These are phyloP conservation scores for Poeciliopsis turneri DNA, from an alignment of 2,797 vertebrate species.

Conservation along the genomic window DNA sequence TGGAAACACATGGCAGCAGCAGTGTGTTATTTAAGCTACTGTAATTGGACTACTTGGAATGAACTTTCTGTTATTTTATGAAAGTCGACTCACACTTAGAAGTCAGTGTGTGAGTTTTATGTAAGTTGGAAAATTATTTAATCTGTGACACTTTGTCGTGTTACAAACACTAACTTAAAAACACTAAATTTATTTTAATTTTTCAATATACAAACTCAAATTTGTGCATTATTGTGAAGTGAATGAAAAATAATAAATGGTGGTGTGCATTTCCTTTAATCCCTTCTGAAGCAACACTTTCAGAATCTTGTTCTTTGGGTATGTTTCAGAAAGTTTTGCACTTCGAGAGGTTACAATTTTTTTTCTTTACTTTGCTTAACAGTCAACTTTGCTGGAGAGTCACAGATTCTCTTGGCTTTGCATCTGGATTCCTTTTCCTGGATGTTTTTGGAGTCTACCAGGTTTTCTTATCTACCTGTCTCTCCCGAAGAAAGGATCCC, in stretches of 20 bases:
- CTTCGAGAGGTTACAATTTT: neutral
- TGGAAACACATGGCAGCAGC: neutral
- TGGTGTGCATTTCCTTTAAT: neutral
- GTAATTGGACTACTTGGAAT: neutral
- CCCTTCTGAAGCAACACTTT: neutral
- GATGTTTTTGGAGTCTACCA: neutral
- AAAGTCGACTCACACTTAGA: neutral
- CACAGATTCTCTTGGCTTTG: neutral
- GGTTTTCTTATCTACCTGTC: neutral
- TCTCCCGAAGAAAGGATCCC: neutral
- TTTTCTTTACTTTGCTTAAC: no score
- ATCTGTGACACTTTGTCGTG: neutral
- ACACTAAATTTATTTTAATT: neutral
- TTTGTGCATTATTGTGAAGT: neutral
- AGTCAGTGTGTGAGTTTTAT: neutral
- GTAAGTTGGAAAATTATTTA: neutral
- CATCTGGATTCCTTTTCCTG: neutral
- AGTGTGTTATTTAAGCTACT: slow-evolving; percentile 1
- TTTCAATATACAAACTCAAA: neutral
- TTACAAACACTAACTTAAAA: neutral
- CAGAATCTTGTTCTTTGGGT: neutral
- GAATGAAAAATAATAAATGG: neutral
- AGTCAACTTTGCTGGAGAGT: neutral
- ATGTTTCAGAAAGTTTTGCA: neutral
- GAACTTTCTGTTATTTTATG: neutral